These are phyloP conservation scores for Phrixothrix hirtus DNA, from an alignment of 2,888 invertebrate genomes.

Conservation along the genomic window DNA sequence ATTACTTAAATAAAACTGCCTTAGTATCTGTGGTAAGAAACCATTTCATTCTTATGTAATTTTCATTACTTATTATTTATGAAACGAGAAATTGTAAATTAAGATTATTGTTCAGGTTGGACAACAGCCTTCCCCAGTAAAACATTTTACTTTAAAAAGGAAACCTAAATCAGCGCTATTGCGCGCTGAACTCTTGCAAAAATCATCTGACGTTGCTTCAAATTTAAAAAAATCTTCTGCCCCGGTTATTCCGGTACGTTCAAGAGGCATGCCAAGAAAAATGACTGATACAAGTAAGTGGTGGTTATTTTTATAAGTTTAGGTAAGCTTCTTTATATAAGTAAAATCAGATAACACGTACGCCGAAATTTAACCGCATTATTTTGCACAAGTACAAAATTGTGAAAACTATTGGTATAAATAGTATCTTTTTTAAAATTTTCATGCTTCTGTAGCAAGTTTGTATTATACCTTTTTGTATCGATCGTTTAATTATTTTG, in stretches of 20 bases:
- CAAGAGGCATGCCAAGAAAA: conserved; percentile 89
- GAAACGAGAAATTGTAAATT: background rate
- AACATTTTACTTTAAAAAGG: conserved; percentile 89
- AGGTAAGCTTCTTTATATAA: no score
- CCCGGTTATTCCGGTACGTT: conserved; percentile 85
- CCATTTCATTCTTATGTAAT: no score
- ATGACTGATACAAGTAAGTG: conserved; percentile 91
- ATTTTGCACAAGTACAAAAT: no score
- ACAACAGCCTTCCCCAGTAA: conserved; percentile 79
- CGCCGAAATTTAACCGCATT: no score
- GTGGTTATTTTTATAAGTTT: no score
- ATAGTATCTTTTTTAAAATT: no score
- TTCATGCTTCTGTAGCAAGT: no score
- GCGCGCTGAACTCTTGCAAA: conserved; percentile 86
- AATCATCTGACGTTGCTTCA: conserved; percentile 86
- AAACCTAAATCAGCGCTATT: conserved; percentile 94
- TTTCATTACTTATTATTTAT: background rate
- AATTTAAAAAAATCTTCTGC: conserved; percentile 87
- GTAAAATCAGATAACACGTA: no score
- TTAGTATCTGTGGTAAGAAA: conserved; percentile 81
- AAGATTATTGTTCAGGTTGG: conserved; percentile 63
- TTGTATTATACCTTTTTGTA: no score
- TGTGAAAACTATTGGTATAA: no score
- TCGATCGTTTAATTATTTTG: no score
- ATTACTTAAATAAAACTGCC: conserved; percentile 93